Base-by-base conservation (phyloP, 1,140 invertebrate species). In the Listronotus bonariensis region DNA sequence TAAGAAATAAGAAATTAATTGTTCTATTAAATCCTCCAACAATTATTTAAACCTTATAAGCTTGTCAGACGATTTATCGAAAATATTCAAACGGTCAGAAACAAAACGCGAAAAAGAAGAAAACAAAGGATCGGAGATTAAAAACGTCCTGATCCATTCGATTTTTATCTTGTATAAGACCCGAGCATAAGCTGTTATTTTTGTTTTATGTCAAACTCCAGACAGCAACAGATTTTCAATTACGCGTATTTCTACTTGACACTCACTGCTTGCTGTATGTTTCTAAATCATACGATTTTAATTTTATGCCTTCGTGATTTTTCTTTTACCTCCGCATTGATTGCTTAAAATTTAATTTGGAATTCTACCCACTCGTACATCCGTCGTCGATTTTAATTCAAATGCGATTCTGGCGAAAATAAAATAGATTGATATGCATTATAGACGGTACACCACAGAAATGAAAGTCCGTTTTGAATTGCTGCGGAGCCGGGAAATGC, bases 311-410 rank as follows among this genome's bases (percentile, higher is more conserved):
- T 46, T 64, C 45, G 42, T 64, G 51, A 55, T 64, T 64, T 55
- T 64, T 46, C 61, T 64, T 55, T 64, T 46, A 43, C 57, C 14
- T 59, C 38, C n/a, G 40, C 49, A 54, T 55, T 64, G 42, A 55
- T 51, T 64, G 51, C 52, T 55, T 46, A 55, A 55, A 53, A 64
- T 64, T 55, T 46, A 64, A 64, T 64, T 64, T 64, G 51, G 61
- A 55, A 64, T 64, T 64, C 61, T 41, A 52, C 46, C 58, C 58
- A 41, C 58, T 51, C 58, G 58, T 36, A 61, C 40, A 53, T 52
- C 45, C 48, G 32, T 31, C 32, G 51, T 52, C 18, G 46, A 12
- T 15, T 26, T 61, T 52, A 40, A 43, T 61, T 52, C 36, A 32
- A 46, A 61, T 61, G 49, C 58, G 34, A 42, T 53, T 53, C 51